Conservation (phyloP, 2,797 vertebrate genomes). For the Pteronotus mesoamericanus region DNA sequence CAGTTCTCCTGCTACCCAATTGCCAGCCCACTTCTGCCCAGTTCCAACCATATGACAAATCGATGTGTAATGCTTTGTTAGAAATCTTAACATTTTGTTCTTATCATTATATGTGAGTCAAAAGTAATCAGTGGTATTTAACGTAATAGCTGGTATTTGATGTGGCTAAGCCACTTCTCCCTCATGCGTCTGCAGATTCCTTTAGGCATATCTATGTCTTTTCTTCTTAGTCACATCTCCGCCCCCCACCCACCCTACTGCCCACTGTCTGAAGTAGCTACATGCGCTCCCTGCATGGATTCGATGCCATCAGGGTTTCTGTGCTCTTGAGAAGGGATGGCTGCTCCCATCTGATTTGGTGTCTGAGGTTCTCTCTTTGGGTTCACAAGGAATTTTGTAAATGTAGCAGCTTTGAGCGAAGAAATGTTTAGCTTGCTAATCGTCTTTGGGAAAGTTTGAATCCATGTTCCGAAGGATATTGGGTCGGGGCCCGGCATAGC, state of each 20-base stretch:
- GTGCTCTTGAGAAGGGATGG: not conserved
- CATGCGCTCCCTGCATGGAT: not conserved
- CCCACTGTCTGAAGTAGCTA: not conserved
- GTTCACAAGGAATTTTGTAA: not conserved
- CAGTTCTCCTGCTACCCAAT: not conserved
- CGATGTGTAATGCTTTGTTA: not conserved
- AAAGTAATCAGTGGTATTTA: not conserved
- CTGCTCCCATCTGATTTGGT: not conserved
- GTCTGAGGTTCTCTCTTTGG: not conserved
- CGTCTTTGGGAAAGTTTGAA: not conserved
- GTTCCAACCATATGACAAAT: not conserved
- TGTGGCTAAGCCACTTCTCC: not conserved
- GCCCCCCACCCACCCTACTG: not conserved
- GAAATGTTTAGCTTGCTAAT: not conserved
- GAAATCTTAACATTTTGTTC: slow-evolving; percentile 5
- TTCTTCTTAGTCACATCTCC: slow-evolving; percentile 10
- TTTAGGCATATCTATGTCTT: not conserved
- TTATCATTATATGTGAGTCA: slow-evolving; percentile 5
- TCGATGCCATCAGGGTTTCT: not conserved
- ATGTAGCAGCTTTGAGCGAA: not conserved
- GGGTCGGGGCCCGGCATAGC: not conserved
- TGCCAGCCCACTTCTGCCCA: not conserved
- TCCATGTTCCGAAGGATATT: not conserved
- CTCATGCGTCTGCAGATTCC: not conserved
- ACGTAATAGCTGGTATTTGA: not conserved